phyloP scores from a whole-genome alignment of 2,888 invertebrate genomes.

The Frankliniella intonsa region DNA sequence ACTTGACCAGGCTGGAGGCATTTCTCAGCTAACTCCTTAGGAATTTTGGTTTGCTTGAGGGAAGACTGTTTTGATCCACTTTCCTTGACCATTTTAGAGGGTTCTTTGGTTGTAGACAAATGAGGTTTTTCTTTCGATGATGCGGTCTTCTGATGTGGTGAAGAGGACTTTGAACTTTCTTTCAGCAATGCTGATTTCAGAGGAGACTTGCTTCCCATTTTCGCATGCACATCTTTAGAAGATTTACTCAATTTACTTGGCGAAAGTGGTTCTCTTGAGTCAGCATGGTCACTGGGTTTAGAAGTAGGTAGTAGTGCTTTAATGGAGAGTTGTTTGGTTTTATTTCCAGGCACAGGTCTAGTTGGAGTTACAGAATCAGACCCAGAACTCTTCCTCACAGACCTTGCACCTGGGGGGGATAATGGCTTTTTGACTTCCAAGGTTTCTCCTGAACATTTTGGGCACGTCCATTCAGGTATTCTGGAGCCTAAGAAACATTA shows the following conservation, averaged over 20 bases:
- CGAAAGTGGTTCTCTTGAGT: neutral
- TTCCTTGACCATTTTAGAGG: neutral
- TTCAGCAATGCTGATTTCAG: neutral
- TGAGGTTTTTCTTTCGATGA: neutral
- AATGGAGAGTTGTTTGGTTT: conserved; percentile 5
- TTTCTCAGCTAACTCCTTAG: neutral
- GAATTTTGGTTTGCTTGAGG: neutral
- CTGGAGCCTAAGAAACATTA: neutral
- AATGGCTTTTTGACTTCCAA: neutral
- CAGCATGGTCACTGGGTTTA: neutral
- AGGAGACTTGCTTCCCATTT: neutral
- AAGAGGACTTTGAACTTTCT: neutral
- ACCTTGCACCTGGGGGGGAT: neutral
- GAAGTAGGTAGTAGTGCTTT: neutral
- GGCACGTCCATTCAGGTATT: neutral
- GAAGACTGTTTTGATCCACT: neutral
- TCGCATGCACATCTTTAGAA: neutral
- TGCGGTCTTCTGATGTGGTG: neutral
- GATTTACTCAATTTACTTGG: neutral
- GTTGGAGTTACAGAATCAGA: neutral
- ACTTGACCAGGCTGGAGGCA: neutral
- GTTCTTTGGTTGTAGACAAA: neutral
- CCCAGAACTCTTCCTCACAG: neutral
- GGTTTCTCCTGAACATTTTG: neutral
- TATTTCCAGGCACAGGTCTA: neutral